Evolutionary conservation across 2,888 invertebrate species (phyloP).

Genomic region (Apeira syringaria): DNA sequence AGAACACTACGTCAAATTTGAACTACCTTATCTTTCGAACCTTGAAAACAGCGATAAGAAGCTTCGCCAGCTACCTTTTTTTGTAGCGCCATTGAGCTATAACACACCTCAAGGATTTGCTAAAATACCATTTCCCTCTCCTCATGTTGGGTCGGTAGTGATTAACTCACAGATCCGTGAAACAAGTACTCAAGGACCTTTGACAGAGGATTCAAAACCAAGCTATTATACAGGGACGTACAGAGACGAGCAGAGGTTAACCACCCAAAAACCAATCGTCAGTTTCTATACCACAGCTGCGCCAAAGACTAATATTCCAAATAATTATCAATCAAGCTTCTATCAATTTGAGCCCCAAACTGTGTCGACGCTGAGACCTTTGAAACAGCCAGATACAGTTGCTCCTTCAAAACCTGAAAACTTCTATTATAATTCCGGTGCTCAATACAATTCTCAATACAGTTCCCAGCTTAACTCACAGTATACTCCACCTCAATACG

Average conservation of each 20-base stretch:
- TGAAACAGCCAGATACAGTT: slow-evolving; percentile 43
- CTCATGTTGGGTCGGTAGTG: slow-evolving; percentile 94
- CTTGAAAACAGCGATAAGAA: slow-evolving; percentile 88
- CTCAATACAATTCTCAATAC: slow-evolving; percentile 56
- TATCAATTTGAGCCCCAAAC: slow-evolving; percentile 74
- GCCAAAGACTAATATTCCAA: slow-evolving; percentile 29
- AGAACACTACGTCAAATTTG: slow-evolving; percentile 90
- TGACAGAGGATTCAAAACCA: slow-evolving; percentile 26
- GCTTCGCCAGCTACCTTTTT: slow-evolving; percentile 90
- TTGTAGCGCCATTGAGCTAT: slow-evolving; percentile 93
- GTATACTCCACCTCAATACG: slow-evolving; percentile 46
- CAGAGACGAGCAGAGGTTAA: slow-evolving; percentile 43
- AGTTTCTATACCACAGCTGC: slow-evolving; percentile 57
- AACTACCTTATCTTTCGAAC: slow-evolving; percentile 91
- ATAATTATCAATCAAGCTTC: slow-evolving; percentile 56
- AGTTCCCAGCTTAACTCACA: slow-evolving; percentile 52
- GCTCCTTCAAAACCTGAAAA: slow-evolving; percentile 54
- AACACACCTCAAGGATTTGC: slow-evolving; percentile 93
- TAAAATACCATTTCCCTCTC: slow-evolving; percentile 93
- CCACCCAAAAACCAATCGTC: slow-evolving; percentile 66
- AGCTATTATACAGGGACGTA: slow-evolving; percentile 33
- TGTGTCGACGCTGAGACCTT: slow-evolving; percentile 57
- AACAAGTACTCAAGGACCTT: slow-evolving; percentile 37
- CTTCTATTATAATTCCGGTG: slow-evolving; percentile 53
- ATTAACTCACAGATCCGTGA: slow-evolving; percentile 83